Conservation (phyloP, 2,888 invertebrate genomes). For the Lepidocyrtoides sp. region DNA sequence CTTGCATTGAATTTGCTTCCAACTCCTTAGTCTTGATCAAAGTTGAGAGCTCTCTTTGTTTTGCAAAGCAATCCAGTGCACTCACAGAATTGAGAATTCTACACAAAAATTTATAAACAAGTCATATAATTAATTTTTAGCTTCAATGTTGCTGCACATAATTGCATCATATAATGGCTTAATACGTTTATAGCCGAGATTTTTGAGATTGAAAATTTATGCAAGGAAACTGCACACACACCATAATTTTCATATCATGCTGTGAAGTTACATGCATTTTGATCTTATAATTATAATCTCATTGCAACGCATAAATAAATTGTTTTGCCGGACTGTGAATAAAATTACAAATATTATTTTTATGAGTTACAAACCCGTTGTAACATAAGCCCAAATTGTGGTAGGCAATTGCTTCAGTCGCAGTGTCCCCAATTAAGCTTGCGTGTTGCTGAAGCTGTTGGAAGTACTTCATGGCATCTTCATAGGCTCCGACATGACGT, state of each 20-base stretch:
- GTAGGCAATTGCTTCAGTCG: slow-evolving; percentile 80
- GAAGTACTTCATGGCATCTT: slow-evolving; percentile 82
- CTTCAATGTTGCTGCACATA: neutral
- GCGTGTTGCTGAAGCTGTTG: slow-evolving; percentile 79
- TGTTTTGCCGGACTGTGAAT: neutral
- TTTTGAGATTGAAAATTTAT: neutral
- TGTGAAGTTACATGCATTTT: neutral
- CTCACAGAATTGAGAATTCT: slow-evolving; percentile 73
- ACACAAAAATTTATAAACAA: neutral
- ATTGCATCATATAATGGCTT: slow-evolving; percentile 2
- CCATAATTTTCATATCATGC: neutral
- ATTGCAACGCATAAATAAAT: neutral
- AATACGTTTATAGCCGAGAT: neutral
- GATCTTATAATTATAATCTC: neutral
- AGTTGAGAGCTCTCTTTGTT: slow-evolving; percentile 77
- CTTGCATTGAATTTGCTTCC: slow-evolving; percentile 81
- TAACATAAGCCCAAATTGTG: slow-evolving; percentile 81
- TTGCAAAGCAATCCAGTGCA: slow-evolving; percentile 82
- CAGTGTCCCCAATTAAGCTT: slow-evolving; percentile 66
- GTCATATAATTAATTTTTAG: neutral
- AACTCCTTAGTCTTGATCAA: slow-evolving; percentile 67
- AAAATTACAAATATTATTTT: too few relatives aligned
- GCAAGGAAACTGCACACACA: neutral
- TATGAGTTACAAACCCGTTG: slow-evolving; percentile 66
- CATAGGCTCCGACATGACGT: slow-evolving; percentile 80